Base-by-base conservation (phyloP, 2,888 invertebrate genomes). In the Drosophila picticornis region DNA sequence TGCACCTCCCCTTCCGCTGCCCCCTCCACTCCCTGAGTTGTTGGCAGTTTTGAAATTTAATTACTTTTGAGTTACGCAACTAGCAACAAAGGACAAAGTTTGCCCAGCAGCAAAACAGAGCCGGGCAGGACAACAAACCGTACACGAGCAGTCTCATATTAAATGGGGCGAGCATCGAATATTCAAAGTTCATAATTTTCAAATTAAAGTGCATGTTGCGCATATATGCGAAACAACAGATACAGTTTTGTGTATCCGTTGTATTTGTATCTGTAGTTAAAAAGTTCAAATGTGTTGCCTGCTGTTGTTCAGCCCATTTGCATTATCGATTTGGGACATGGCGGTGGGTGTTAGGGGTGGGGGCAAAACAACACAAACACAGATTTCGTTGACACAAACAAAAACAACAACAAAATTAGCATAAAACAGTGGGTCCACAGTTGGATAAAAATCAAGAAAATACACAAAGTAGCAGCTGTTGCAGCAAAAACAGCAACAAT, bases 41-140 rank as follows among this genome's bases (percentile, higher is more conserved):
- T 85, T 65, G 85, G 77, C 70, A 88, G 72, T 76, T 81, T 77
- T 84, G 84, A 77, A 83, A 87, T 87, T 85, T 87, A 86, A 86
- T 86, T 86, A 86, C 86, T 88, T 86, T 87, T 72, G 84, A 86
- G 83, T 83, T 84, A 84, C 79, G 83, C 83, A 84, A 83, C 75
- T 32, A 60, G 67, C 60, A 69, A 69, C 66, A 84, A 69, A 84
- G 83, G 84, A 84, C 76, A 70, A 87, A 84, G 74, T 85, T 86
- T 78, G 62, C 61, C 65, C 22, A 63, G 66, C 64, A 68, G 66
- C 75, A 73, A 65, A 61, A 77, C 77, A 80, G 71, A 58, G 62
- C 50, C 62, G 50, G 57, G 40, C 61, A 75, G 73, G 61, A 66
- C 77, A 34, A 27, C 48, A 60, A 29, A 29, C 51, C 27, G 27